A percentile compares a stretch with the other conserved stretches of the same genome.
Evolutionary conservation across 2,888 invertebrate genomes (phyloP).

Genomic region (Keiferia lycopersicella): DNA sequence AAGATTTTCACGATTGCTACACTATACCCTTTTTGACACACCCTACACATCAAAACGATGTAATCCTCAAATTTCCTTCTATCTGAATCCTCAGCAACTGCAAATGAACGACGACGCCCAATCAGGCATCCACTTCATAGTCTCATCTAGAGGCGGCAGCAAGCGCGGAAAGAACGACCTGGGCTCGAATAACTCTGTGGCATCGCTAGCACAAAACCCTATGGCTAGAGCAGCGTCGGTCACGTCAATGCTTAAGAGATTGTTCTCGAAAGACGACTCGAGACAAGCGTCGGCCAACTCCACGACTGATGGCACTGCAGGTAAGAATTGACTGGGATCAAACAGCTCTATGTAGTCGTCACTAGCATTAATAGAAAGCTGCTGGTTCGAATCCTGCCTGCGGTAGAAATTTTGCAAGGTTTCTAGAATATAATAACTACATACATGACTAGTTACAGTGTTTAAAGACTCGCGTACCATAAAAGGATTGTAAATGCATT

Average conservation of each 20-base stretch:
- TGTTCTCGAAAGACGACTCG: slow-evolving; percentile 88
- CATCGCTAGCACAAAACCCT: slow-evolving; percentile 84
- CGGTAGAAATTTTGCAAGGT: too few relatives aligned
- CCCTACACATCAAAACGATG: too few relatives aligned
- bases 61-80: background rate
- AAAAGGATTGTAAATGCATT: too few relatives aligned
- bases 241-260: slow-evolving; percentile 87
- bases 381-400: too few relatives aligned
- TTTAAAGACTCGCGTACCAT: too few relatives aligned
- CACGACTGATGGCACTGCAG: slow-evolving; percentile 65
- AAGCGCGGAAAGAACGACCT: slow-evolving; percentile 64
- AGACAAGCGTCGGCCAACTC: slow-evolving; percentile 49
- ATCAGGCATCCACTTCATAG: slow-evolving; percentile 88
- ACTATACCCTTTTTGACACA: too few relatives aligned
- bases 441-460: too few relatives aligned
- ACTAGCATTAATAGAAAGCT: too few relatives aligned
- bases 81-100: slow-evolving; percentile 59
- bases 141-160: slow-evolving; percentile 78
- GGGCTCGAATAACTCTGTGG: slow-evolving; percentile 68
- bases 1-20: too few relatives aligned
- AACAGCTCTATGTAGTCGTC: slow-evolving; percentile 75
- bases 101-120: slow-evolving; percentile 85
- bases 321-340: slow-evolving; percentile 48
- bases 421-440: too few relatives aligned
- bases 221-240: slow-evolving; percentile 89